Evolutionary conservation across 2,113 vertebrate species (phyloP).

Genomic region (Mirza zaza): DNA sequence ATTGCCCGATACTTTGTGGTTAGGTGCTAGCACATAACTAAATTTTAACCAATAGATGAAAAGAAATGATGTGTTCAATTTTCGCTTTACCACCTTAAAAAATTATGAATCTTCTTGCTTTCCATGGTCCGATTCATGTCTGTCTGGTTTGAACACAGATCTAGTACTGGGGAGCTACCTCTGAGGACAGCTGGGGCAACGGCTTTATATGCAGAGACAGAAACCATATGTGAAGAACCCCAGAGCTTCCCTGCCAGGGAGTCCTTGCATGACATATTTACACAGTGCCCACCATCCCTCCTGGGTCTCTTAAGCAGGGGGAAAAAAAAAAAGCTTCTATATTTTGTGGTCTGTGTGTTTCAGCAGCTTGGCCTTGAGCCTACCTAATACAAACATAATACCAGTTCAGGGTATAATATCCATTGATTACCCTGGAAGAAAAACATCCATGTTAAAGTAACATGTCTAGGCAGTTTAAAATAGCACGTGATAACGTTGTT

Average conservation of each 20-base stretch:
- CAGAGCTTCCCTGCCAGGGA: not conserved
- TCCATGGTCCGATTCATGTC: accelerated
- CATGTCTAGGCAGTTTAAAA: not conserved
- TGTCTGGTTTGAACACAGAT: not conserved
- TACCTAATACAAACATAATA: not conserved
- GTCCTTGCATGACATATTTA: no score
- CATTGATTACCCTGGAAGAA: not conserved
- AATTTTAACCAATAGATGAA: not conserved
- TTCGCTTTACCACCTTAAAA: not conserved
- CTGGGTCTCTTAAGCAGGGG: accelerated
- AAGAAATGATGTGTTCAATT: not conserved
- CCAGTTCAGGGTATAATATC: not conserved
- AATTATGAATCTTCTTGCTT: accelerated
- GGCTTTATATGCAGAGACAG: not conserved
- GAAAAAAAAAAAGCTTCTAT: not conserved
- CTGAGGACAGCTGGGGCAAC: not conserved
- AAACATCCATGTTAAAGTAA: not conserved
- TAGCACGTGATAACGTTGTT: not conserved
- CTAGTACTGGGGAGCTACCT: accelerated
- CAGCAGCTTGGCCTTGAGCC: not conserved
- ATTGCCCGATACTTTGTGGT: not conserved
- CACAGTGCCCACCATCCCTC: no score
- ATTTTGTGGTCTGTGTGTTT: not conserved
- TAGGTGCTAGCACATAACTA: not conserved
- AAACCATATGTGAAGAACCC: not conserved